Evolutionary conservation across 2,113 vertebrate species (phyloP).

Genomic region (Sebastes schlegelii): DNA sequence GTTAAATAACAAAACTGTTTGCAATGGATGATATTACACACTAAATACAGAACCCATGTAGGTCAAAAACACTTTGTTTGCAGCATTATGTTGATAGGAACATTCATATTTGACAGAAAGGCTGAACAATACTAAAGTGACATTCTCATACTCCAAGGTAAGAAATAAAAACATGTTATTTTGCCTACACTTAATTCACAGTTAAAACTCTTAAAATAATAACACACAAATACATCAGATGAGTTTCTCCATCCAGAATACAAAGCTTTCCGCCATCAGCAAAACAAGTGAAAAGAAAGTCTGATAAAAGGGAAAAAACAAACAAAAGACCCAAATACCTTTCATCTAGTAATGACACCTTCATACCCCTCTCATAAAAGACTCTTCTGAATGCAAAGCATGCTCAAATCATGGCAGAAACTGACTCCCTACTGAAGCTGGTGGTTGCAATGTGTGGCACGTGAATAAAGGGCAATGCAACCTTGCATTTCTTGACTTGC

Average conservation of each 20-base stretch:
- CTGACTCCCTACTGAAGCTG: slow-evolving; percentile 52
- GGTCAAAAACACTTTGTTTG: slow-evolving; percentile 69
- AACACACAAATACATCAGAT: slow-evolving; percentile 50
- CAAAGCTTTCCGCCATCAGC: slow-evolving; percentile 17
- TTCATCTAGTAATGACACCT: slow-evolving; percentile 29
- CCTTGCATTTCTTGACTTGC: slow-evolving; percentile 36
- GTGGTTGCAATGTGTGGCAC: slow-evolving; percentile 62
- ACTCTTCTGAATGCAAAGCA: slow-evolving; percentile 57
- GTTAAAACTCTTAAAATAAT: slow-evolving; percentile 68
- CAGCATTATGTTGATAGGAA: slow-evolving; percentile 73
- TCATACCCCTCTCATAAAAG: slow-evolving; percentile 17
- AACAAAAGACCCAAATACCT: slow-evolving; percentile 34
- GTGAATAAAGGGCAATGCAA: slow-evolving; percentile 56
- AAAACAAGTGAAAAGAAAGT: slow-evolving; percentile 28
- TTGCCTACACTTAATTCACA: slow-evolving; percentile 74
- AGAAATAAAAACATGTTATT: slow-evolving; percentile 62
- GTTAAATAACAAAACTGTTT: slow-evolving; percentile 50
- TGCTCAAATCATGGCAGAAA: slow-evolving; percentile 49
- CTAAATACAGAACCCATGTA: slow-evolving; percentile 49
- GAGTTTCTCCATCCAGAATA: slow-evolving; percentile 53
- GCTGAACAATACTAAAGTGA: slow-evolving; percentile 80
- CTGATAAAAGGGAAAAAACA: slow-evolving; percentile 49
- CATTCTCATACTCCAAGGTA: slow-evolving; percentile 72
- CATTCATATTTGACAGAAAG: slow-evolving; percentile 79
- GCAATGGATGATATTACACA: slow-evolving; percentile 45